Evolutionary conservation across 2,113 vertebrate genomes (phyloP), one percentile per base, ranked within the genome.

Genomic region (Lepisosteus oculatus): DNA sequence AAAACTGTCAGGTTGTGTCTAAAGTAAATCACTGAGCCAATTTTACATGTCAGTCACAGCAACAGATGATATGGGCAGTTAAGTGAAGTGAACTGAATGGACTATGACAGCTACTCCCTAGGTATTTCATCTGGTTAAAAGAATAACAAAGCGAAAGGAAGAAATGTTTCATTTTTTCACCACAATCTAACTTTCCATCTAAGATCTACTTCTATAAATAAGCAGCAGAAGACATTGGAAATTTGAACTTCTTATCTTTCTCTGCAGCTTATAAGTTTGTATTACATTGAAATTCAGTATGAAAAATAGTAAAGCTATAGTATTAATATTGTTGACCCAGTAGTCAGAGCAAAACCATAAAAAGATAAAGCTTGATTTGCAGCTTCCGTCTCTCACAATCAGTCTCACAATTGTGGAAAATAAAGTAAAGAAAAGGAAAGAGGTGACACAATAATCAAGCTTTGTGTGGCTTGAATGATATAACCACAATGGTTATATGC

Each of bases 11-110:
- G 76, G 61, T 12, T 69, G 76, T 63, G 43, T 76, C 67, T 51
- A 61, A 74, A 80, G 69, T 70, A 75, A 70, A 59, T 61, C 67
- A 71, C 54, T 45, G 55, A 75, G 69, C 68, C 76, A 73, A 68
- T 67, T 71, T 80, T 72, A 68, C 6, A 55, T 43, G 78, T 79
- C 84, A 76, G 71, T 83, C 81, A 79, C 69, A 74, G 66, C 29
- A 61, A 43, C 51, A 14, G 67, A 65, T 69, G 71, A 76, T 67
- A 65, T 43, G 67, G 43, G 29, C 17, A 14, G 62, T 55, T 43
- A 47, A 76, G 62, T 59, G 67, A 61, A 63, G 44, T 43, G 45
- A 62, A 59, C 43, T 14, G 13, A 45, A 55, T n/a, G 15, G 55
- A 11, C 67, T 51, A 57, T 55, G 71, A 70, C 55, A 59, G 71